phyloP scores from a whole-genome alignment of 2,113 vertebrate genomes.

The Spilogale gracilis region DNA sequence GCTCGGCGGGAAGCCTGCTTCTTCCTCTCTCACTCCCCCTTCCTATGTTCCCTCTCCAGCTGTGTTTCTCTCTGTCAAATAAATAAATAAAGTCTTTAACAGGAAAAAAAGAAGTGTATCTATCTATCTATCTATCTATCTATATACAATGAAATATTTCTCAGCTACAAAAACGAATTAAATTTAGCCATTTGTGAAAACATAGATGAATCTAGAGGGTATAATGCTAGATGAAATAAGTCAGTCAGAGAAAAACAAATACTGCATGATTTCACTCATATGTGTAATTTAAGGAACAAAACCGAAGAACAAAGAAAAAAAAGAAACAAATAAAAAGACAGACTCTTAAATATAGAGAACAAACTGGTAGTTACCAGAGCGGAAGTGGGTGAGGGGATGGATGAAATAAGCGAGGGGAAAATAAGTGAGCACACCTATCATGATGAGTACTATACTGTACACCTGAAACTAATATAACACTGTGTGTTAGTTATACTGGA shows the following conservation, averaged over 20 bases:
- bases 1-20: no score
- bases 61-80: no score
- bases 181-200: not conserved
- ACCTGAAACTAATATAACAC: not conserved
- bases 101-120: no score
- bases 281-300: not conserved
- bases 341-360: not conserved
- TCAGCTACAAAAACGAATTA: not conserved
- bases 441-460: not conserved
- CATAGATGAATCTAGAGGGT: not conserved
- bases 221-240: not conserved
- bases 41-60: no score
- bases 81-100: no score
- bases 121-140: no score
- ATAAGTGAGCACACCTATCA: not conserved
- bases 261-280: not conserved
- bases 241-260: not conserved
- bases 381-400: not conserved
- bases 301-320: not conserved
- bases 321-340: not conserved
- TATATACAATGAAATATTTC: not conserved
- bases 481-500: not conserved
- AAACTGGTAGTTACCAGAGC: not conserved
- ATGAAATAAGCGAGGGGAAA: not conserved
- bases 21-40: no score